phyloP scores from a whole-genome alignment of 2,797 vertebrate species.

The Loriculus beryllinus region DNA sequence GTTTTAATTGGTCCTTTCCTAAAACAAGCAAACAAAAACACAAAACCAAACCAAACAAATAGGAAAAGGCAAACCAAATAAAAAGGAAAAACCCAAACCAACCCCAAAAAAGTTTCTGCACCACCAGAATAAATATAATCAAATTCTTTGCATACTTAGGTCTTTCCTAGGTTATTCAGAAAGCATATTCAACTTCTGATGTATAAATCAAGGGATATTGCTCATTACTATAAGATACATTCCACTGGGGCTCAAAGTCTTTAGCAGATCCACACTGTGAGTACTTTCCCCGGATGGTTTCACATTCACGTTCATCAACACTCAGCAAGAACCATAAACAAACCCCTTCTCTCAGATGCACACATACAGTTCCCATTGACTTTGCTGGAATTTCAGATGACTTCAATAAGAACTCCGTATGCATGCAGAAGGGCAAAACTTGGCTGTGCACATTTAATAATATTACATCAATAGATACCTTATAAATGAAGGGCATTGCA shows the following conservation, averaged over 20 bases:
- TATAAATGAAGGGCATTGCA: neutral
- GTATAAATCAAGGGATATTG: constrained; percentile 23
- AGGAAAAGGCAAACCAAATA: neutral
- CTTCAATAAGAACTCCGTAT: constrained; percentile 7
- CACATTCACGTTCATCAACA: constrained; percentile 21
- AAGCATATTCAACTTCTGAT: neutral
- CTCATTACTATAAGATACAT: neutral
- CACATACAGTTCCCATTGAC: constrained; percentile 40
- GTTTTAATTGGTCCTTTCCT: neutral
- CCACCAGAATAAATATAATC: neutral
- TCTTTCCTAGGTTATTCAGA: neutral
- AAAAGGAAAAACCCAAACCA: neutral
- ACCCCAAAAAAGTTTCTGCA: rapidly evolving
- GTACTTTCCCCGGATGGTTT: constrained; percentile 10
- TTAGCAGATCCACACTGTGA: neutral
- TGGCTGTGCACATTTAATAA: neutral
- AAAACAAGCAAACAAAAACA: neutral
- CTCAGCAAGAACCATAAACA: constrained; percentile 42
- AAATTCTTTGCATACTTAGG: neutral
- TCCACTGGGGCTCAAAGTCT: constrained; percentile 11
- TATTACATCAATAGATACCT: constrained; percentile 16
- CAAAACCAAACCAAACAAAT: too few species aligned
- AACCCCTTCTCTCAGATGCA: neutral
- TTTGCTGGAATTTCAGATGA: constrained; percentile 34
- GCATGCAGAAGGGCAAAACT: neutral